Base-by-base conservation (phyloP, 2,797 vertebrate genomes). In the Lacerta agilis region DNA sequence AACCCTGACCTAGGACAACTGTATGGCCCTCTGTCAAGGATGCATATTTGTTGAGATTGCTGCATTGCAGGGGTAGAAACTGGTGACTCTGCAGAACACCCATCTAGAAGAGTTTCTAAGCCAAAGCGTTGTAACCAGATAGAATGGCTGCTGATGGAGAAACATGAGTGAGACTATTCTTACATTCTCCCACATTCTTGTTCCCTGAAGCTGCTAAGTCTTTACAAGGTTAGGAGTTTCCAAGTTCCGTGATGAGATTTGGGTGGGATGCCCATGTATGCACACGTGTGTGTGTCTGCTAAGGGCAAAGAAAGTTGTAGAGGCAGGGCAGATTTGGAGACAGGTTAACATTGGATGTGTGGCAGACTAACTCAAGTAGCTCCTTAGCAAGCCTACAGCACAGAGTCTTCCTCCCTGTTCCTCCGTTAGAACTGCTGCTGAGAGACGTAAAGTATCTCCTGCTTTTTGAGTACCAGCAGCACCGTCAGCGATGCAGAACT, bases 311-410 rank as follows among this genome's bases (percentile, higher is more conserved):
- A 7, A 69, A 58, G 49, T 82, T 75, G 55, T 18, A n/a, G 49
- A 72, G 5, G 58, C 69, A 84, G 80, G 67, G 69, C 85, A 88
- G 71, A 88, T 88, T 86, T 78, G 27, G 83, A 90, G 67, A 92
- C 86, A 55, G 25, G 25, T 23, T 66, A 64, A 43, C 45, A 45
- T n/a, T 6, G n/a, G 69, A 58, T 0, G 0, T 45, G 38, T 38
- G 84, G 79, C 88, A 1, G 15, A n/a, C 58, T 85, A 71, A 86
- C 86, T 79, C 85, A 67, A 89, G 29, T 72, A 85, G 69, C 2
- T 2, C 58, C 20, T 92, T 88, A 29, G 72, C 75, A 69, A 67
- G 61, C 87, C 83, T 73, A 64, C 29, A 82, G 64, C 27, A 41
- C 64, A 1, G 1, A 79, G 69, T 64, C 1, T 0, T 88, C n/a